Evolutionary conservation across 2,797 vertebrate species (phyloP), one percentile per base, ranked within the genome.

Genomic region (Poecile montanus): DNA sequence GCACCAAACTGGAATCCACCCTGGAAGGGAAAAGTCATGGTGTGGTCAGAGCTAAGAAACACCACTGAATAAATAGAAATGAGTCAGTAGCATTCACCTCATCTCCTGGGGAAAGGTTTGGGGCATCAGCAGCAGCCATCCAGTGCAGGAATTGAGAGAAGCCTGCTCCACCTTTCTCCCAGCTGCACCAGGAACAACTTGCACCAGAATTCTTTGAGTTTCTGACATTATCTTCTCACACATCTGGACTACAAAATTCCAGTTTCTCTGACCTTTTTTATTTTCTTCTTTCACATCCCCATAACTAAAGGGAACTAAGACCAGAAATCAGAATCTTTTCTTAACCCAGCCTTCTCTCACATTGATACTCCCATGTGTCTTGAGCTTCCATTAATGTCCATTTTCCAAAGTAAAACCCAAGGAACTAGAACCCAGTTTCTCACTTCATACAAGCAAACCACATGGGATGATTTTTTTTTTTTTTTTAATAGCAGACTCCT

Each of bases 21-120:
- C 45, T 48, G 56, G 27, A 85, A 76, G 25, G n/a, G 9, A 68
- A 62, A 84, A 68, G 19, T 32, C 36, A 9, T 4, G 25, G 34
- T 34, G 34, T 34, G 34, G 19, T 61, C 15, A 56, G n/a, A 77
- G 32, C 23, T 42, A 62, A 2, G 13, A 71, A 80, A 68, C 8
- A 56, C 6, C 53, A 15, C 15, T 29, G 34, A 54, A 36, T 7
- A 23, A 60, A 72, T 0, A 53, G 48, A 18, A 17, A 26, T 1
- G 2, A 47, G 26, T 30, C 12, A 5, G 13, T 6, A 26, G 7
- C 0, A 0, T 27, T 21, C 40, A 36, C 15, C 42, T 60, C 13
- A 23, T 6, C 40, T 60, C 40, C 26, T 25, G 50, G 21, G 3
- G 4, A 17, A 18, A 65, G 21, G 9, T 27, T 16, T 50, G 38